Conservation (phyloP, 2,888 invertebrate species). For the Troides oblongomaculatus region DNA sequence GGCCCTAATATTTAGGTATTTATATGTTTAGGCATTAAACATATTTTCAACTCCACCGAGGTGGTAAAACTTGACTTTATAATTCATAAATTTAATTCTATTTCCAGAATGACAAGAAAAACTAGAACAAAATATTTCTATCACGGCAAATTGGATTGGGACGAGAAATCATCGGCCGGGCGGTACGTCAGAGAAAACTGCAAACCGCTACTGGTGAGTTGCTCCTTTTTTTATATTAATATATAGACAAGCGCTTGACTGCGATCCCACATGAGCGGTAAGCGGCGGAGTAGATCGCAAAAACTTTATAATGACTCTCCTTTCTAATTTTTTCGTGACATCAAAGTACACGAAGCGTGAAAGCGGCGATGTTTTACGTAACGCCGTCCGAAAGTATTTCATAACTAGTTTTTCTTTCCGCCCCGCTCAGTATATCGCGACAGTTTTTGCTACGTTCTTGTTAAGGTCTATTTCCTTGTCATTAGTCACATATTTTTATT, state of each 20-base stretch:
- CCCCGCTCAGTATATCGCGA: slow-evolving; percentile 1
- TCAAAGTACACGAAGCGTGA: neutral
- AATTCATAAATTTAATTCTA: neutral
- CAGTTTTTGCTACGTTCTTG: slow-evolving; percentile 3
- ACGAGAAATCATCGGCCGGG: slow-evolving; percentile 96
- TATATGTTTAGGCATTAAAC: too few species aligned
- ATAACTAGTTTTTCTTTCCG: slow-evolving; percentile 8
- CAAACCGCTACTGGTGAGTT: slow-evolving; percentile 93
- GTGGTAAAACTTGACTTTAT: too few species aligned
- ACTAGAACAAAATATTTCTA: slow-evolving; percentile 99
- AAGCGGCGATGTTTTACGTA: slow-evolving; percentile 4
- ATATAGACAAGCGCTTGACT: too few species aligned
- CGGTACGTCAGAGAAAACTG: slow-evolving; percentile 99
- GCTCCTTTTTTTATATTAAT: neutral
- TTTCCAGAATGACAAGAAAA: slow-evolving; percentile 89
- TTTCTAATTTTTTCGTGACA: neutral
- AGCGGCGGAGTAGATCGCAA: neutral
- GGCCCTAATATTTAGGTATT: too few species aligned
- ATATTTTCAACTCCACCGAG: too few species aligned
- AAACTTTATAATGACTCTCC: neutral
- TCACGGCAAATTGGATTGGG: slow-evolving; percentile 98
- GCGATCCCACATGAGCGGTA: too few species aligned
- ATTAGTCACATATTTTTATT: neutral
- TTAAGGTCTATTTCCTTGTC: slow-evolving; percentile 1
- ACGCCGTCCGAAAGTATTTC: slow-evolving; percentile 20